Evolutionary conservation across 2,888 invertebrate species (phyloP).

Genomic region (Scaptomyza tumidula): DNA sequence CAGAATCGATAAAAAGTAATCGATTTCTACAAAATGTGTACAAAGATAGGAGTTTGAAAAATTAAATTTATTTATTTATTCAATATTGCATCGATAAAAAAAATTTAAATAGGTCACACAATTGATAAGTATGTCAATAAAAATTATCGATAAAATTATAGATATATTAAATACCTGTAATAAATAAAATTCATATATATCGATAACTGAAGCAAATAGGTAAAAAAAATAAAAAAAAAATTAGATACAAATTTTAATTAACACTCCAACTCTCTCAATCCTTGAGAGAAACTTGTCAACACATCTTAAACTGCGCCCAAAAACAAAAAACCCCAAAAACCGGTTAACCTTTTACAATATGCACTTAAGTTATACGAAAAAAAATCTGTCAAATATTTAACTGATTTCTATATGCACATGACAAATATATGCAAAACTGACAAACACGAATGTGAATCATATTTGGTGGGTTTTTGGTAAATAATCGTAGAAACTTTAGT

Average conservation of each 20-base stretch:
- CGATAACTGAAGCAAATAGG: neutral
- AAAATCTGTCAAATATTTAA: slow-evolving; percentile 5
- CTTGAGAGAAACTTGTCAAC: neutral
- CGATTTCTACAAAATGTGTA: too few relatives aligned
- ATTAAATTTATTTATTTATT: too few relatives aligned
- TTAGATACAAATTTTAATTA: too few relatives aligned
- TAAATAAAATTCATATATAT: neutral
- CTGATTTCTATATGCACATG: slow-evolving; percentile 7
- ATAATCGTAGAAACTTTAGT: slow-evolving; percentile 9
- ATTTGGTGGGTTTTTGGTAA: slow-evolving; percentile 4
- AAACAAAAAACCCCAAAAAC: slow-evolving; percentile 1
- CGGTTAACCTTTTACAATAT: slow-evolving; percentile 8
- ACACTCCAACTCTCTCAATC: neutral
- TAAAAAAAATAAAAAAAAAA: neutral
- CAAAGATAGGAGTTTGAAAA: too few relatives aligned
- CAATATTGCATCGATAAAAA: too few relatives aligned
- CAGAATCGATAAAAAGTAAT: neutral
- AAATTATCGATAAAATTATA: too few relatives aligned
- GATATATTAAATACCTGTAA: neutral
- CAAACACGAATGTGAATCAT: slow-evolving; percentile 31
- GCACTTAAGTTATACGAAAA: slow-evolving; percentile 3
- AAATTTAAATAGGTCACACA: too few relatives aligned
- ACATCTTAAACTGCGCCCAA: neutral
- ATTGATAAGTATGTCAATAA: neutral
- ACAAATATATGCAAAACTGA: slow-evolving; percentile 10